A percentile compares a stretch with the other conserved stretches of the same genome.
These are phyloP conservation scores for Callipepla californica DNA, from an alignment of 2,113 vertebrate genomes.

Conservation along the genomic window DNA sequence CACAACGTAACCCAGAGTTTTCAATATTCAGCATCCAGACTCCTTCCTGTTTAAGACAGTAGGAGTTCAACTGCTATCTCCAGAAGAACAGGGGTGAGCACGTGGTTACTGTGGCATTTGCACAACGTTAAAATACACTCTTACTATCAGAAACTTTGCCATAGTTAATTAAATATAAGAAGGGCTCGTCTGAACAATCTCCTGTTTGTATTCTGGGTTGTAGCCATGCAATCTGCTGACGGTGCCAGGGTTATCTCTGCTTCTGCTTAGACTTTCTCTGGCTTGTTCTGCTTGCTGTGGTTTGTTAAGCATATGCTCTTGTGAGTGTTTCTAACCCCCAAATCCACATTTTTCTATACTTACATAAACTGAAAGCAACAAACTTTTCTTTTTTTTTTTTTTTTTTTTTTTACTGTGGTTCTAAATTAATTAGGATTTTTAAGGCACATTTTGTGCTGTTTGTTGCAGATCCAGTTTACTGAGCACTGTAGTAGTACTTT, in stretches of 20 bases:
- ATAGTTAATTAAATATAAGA: slow-evolving; percentile 68
- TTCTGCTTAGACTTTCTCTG: slow-evolving; percentile 42
- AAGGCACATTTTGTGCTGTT: slow-evolving; percentile 39
- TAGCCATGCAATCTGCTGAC: slow-evolving; percentile 65
- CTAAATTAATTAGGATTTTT: slow-evolving; percentile 67
- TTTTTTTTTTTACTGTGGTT: slow-evolving; percentile 33
- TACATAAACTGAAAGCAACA: slow-evolving; percentile 64
- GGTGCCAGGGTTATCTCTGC: slow-evolving; percentile 60
- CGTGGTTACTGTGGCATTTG: slow-evolving; percentile 47
- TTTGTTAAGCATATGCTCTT: slow-evolving; percentile 53
- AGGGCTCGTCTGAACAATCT: slow-evolving; percentile 70
- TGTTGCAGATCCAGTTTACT: slow-evolving; percentile 30
- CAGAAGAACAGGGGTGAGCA: slow-evolving; percentile 40
- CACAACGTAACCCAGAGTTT: background rate
- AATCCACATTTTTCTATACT: slow-evolving; percentile 51
- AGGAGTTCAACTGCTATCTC: slow-evolving; percentile 42
- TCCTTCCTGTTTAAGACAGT: slow-evolving; percentile 35
- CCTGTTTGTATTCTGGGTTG: slow-evolving; percentile 60
- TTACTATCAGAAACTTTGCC: slow-evolving; percentile 60
- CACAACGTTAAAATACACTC: slow-evolving; percentile 68
- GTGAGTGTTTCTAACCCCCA: slow-evolving; percentile 48
- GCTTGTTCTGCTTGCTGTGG: slow-evolving; percentile 51
- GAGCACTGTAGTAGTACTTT: background rate
- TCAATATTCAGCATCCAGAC: background rate
- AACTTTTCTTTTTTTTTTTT: background rate